These are phyloP conservation scores for Sepiola atlantica DNA, from an alignment of 2,888 invertebrate species.

Conservation along the genomic window DNA sequence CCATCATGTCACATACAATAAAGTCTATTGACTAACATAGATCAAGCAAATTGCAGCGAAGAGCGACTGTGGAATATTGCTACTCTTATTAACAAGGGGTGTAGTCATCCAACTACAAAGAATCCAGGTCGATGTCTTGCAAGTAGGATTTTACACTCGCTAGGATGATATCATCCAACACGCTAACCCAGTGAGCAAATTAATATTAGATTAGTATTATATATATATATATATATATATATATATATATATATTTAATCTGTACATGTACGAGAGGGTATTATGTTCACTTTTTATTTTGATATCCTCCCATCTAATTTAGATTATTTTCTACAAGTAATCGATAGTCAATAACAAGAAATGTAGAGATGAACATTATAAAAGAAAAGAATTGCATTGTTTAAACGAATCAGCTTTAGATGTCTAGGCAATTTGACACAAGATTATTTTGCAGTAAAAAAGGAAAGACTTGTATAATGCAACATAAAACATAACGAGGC, in stretches of 20 bases:
- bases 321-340: neutral
- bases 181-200: too few relatives aligned
- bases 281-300: neutral
- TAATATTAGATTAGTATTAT: too few relatives aligned
- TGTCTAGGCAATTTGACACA: neutral
- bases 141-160: too few relatives aligned
- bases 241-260: neutral
- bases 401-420: slow-evolving; percentile 21
- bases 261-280: neutral
- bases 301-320: neutral
- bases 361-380: neutral
- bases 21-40: too few relatives aligned
- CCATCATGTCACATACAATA: too few relatives aligned
- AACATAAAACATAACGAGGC: neutral
- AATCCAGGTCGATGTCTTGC: too few relatives aligned
- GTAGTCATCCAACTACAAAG: too few relatives aligned
- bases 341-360: neutral
- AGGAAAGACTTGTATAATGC: neutral
- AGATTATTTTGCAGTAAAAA: neutral
- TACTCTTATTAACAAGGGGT: too few relatives aligned
- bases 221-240: neutral
- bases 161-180: too few relatives aligned
- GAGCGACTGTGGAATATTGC: too few relatives aligned
- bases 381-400: neutral
- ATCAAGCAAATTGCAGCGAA: too few relatives aligned